phyloP scores from a whole-genome alignment of 1,140 invertebrate species.

The Homalodisca vitripennis region DNA sequence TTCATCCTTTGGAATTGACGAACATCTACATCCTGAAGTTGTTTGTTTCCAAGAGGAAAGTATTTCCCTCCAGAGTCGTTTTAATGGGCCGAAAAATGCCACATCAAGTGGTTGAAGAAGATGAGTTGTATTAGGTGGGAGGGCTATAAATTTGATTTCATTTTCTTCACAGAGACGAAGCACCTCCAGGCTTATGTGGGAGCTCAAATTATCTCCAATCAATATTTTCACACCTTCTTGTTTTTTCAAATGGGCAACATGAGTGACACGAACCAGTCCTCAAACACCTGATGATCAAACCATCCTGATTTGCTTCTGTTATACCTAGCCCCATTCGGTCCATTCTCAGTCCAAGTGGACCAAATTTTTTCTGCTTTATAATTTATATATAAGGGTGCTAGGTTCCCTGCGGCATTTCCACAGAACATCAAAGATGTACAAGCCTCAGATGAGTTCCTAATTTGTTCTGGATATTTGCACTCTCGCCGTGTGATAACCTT shows the following conservation, averaged over 20 bases:
- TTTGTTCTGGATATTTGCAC: slow-evolving; percentile 40
- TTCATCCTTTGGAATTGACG: too few species aligned
- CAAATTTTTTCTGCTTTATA: slow-evolving; percentile 45
- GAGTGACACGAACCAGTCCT: slow-evolving; percentile 46
- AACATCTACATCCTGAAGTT: not conserved
- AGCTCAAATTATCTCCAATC: slow-evolving; percentile 48
- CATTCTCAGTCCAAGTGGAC: slow-evolving; percentile 44
- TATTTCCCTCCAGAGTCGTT: slow-evolving; percentile 43
- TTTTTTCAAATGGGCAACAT: slow-evolving; percentile 38
- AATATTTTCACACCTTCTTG: slow-evolving; percentile 26
- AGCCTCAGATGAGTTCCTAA: slow-evolving; percentile 38
- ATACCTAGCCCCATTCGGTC: slow-evolving; percentile 43
- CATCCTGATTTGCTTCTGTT: slow-evolving; percentile 46
- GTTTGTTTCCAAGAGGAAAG: slow-evolving; percentile 40
- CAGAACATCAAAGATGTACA: slow-evolving; percentile 42
- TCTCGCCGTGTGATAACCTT: slow-evolving; percentile 40
- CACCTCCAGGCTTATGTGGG: slow-evolving; percentile 44
- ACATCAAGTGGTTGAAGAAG: slow-evolving; percentile 48
- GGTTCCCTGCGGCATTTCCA: slow-evolving; percentile 38
- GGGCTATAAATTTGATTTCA: slow-evolving; percentile 41
- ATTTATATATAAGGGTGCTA: slow-evolving; percentile 41
- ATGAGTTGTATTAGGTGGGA: slow-evolving; percentile 46
- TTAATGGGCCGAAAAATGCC: slow-evolving; percentile 45
- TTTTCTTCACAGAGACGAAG: slow-evolving; percentile 44
- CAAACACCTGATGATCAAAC: slow-evolving; percentile 45